Base-by-base conservation (phyloP, 1,140 invertebrate genomes). In the Glomeris maerens region DNA sequence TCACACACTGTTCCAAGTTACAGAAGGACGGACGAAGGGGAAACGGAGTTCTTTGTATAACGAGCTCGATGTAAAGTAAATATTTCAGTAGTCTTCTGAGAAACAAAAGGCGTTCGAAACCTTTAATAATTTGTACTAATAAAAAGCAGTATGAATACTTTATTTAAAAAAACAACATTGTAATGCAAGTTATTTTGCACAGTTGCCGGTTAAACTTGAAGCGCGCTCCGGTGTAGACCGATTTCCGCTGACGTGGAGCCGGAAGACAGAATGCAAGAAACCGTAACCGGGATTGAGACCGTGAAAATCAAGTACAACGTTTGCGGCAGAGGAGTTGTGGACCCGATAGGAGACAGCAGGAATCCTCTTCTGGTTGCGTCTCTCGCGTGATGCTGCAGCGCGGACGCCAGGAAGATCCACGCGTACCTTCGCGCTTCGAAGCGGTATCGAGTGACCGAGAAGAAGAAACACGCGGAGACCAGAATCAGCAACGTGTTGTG, bases 361-460 rank as follows among this genome's bases (percentile, higher is more conserved):
- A 66, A 45, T 7, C 65, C 65, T 20, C 59, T 50, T 42, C 63
- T 51, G 44, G 49, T 41, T 1, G 55, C 58, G 50, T 67, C 65
- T 23, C 64, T 44, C 10, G 64, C 47, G 46, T 67, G 64, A 52
- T 67, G 65, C 21, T 61, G 59, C 4, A 59, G 44, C 47, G 55
- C 58, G 1, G 64, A 57, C n/a, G 59, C 52, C 2, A 61, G 17
- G 39, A 61, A 56, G 14, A 63, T 39, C 23, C 57, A 52, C 10
- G 52, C 52, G 36, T 56, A 31, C 5, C 47, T 26, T 46, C 38
- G 26, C 5, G 56, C 17, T 7, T 1, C 47, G 26, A 4, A 3
- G 7, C 4, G 17, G 5, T 7, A 41, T 20, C 4, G 17, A 29
- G 3, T 50, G 41, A 2, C 21, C 7, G 52, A 27, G 14, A 59